Conservation (phyloP, 2,888 invertebrate species). For the Beris chalybata region DNA sequence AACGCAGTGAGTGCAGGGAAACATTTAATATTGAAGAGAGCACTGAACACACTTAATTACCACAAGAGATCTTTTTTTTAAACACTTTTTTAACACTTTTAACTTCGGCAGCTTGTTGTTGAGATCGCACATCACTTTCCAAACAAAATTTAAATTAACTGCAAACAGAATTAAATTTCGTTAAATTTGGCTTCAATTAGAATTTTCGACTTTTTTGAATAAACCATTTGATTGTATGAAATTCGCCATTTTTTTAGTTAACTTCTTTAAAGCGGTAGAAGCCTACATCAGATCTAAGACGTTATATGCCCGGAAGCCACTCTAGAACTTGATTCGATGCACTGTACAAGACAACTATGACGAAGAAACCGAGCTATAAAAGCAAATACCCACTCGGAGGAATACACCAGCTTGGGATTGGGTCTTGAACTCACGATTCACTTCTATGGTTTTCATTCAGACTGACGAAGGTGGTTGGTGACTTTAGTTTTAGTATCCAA, state of each 20-base stretch:
- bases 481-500: too few relatives aligned
- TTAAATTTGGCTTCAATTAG: not conserved
- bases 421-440: not conserved
- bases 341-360: conserved; percentile 9
- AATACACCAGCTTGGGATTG: not conserved
- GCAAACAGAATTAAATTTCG: not conserved
- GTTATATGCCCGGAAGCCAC: conserved; percentile 18
- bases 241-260: not conserved
- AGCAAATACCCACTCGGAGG: too few relatives aligned
- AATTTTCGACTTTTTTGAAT: not conserved
- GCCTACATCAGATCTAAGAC: conserved; percentile 2
- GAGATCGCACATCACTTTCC: conserved; percentile 11
- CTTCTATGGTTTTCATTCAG: not conserved
- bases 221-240: conserved; percentile 21
- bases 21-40: not conserved
- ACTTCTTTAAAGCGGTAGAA: not conserved
- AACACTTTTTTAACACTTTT: not conserved
- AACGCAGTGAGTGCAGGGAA: too few relatives aligned
- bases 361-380: not conserved
- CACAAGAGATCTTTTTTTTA: not conserved
- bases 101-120: too few relatives aligned
- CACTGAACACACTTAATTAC: conserved; percentile 8
- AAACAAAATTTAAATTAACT: not conserved
- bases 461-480: not conserved
- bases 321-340: conserved; percentile 12